Base-by-base conservation (phyloP, 2,888 invertebrate species). In the Synanthedon myopaeformis region DNA sequence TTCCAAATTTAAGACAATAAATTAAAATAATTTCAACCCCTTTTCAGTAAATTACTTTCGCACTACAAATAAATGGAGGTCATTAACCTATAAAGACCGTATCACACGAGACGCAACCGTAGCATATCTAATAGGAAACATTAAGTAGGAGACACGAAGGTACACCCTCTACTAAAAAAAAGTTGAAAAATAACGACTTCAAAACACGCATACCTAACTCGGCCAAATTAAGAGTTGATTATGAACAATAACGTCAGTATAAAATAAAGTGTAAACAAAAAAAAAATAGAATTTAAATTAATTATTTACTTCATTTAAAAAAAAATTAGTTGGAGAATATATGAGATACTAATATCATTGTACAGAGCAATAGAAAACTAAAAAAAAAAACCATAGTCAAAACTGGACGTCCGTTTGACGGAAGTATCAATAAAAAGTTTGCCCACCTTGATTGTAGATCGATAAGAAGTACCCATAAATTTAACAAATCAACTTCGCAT, bases 151-250 rank as follows among this genome's bases (percentile, higher is more conserved):
- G 76, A 78, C 79, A 83, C 80, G 75, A 75, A 78, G 45, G 68
- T 64, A 63, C 67, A 72, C 69, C 71, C 75, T 69, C 67, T 63
- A 74, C 78, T 80, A 82, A 70, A 55, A 56, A 76, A 79, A 81
- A 79, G 75, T 76, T 70, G 50, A 74, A 79, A 81, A 69, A 70
- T 86, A 87, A 86, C 82, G 86, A 85, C 77, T 61, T 57, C 61
- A 62, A 62, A 77, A 74, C 87, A 86, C 86, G 87, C 85, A 86
- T 79, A 72, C 58, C 61, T 82, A 85, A 84, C 79, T 82, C 76
- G 76, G 75, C 70, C 74, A 79, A 87, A 87, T 87, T 87, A 87
- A 87, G 86, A 87, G 84, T 86, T 84, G 73, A 70, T 73, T 72
- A 82, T 80, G 77, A 83, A 35, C 35, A 35, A 35, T 35, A 35